Percentiles rank a stretch among this genome's conserved stretches.
These are phyloP conservation scores for Plumapathes pennacea DNA, from an alignment of 92 coral and sea anemone species.

Conservation along the genomic window DNA sequence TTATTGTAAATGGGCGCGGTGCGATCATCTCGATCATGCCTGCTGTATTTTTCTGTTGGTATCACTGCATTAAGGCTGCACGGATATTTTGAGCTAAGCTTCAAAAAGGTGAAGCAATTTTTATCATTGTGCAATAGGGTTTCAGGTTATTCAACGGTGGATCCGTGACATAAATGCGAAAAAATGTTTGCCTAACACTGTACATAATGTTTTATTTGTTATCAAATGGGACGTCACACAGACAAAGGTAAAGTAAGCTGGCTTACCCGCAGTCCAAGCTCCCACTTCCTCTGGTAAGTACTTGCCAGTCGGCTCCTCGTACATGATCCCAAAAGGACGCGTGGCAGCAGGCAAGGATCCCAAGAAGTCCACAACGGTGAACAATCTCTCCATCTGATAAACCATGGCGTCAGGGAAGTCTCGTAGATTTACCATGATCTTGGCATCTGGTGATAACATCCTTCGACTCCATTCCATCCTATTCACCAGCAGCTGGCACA, in stretches of 20 bases:
- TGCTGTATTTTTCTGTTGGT: neutral
- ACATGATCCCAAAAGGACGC: constrained; percentile 70
- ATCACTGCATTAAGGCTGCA: neutral
- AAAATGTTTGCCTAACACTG: too few species aligned
- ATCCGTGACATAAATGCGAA: too few species aligned
- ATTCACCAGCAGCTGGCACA: constrained; percentile 29
- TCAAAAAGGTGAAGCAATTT: neutral
- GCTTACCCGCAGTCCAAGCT: constrained; percentile 65
- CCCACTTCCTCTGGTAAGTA: constrained; percentile 71
- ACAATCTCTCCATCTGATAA: constrained; percentile 43
- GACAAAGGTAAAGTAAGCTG: neutral
- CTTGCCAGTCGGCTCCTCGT: constrained; percentile 65
- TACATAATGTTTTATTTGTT: too few species aligned
- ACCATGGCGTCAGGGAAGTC: constrained; percentile 69
- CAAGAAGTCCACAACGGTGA: constrained; percentile 45
- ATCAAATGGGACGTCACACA: neutral
- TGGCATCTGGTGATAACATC: constrained; percentile 39
- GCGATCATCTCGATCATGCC: neutral
- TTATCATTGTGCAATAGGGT: too few species aligned
- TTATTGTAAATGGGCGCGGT: too few species aligned
- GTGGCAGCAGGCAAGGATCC: constrained; percentile 39
- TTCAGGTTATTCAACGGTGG: too few species aligned
- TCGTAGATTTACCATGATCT: constrained; percentile 64
- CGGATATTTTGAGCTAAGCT: neutral
- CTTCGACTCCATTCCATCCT: constrained; percentile 43